Conservation (phyloP, 2,797 vertebrate genomes). For the Argya squamiceps region DNA sequence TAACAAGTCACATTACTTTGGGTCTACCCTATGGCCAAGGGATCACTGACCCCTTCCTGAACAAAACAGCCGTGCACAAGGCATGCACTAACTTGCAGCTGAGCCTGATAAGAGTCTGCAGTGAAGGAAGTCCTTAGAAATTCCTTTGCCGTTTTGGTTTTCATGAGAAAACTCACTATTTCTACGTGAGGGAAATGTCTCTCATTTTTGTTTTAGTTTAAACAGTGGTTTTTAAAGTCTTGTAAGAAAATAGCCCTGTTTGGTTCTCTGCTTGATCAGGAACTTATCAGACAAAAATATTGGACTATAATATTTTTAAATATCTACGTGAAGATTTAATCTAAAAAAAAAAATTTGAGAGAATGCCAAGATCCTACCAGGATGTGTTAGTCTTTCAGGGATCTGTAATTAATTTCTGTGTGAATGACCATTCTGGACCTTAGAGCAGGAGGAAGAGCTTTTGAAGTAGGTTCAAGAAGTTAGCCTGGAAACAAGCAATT, state of each 20-base stretch:
- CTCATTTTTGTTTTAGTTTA: background rate
- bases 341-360: background rate
- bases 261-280: background rate
- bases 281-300: background rate
- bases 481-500: background rate
- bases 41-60: background rate
- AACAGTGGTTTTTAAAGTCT: background rate
- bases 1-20: background rate
- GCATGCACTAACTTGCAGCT: accelerated
- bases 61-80: background rate
- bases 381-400: background rate
- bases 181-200: background rate
- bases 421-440: background rate
- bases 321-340: background rate
- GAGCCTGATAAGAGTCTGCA: background rate
- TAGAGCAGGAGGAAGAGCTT: background rate
- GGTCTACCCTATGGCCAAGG: background rate
- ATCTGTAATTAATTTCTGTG: background rate
- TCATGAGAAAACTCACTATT: background rate
- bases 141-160: background rate
- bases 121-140: background rate
- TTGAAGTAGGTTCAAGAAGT: background rate
- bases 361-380: background rate
- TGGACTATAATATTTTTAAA: background rate
- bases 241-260: background rate